Percentiles rank a stretch among this genome's conserved stretches.
phyloP scores from a whole-genome alignment of 2,888 invertebrate species.

The Mimachlamys varia region DNA sequence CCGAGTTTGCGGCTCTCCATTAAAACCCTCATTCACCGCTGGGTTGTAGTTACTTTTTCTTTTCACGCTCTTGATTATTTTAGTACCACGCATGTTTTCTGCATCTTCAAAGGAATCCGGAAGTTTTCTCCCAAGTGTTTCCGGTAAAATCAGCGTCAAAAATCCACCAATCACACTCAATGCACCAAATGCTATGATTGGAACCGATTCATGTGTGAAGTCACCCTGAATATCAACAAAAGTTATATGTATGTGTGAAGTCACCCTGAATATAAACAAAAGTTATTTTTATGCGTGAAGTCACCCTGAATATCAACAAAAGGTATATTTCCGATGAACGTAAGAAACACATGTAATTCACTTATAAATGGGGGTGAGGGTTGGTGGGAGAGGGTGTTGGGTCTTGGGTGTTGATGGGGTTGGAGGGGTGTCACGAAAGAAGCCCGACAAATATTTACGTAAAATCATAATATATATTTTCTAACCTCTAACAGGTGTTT shows the following conservation, averaged over 20 bases:
- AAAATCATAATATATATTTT: too few species aligned
- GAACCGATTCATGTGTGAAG: conserved; percentile 43
- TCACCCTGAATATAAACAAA: too few species aligned
- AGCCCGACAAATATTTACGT: too few species aligned
- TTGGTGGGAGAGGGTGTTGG: too few species aligned
- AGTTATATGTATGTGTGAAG: not conserved
- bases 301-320: not conserved
- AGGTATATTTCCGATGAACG: too few species aligned
- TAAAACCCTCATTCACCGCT: not conserved
- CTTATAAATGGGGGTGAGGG: too few species aligned
- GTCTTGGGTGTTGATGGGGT: too few species aligned
- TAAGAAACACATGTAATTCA: too few species aligned
- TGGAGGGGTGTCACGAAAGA: too few species aligned
- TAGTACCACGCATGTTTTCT: conserved; percentile 38
- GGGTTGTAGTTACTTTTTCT: not conserved
- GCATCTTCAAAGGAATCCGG: conserved; percentile 63
- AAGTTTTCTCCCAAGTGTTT: conserved; percentile 58
- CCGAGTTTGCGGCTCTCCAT: not conserved
- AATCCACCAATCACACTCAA: conserved; percentile 55
- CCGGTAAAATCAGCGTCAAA: conserved; percentile 58
- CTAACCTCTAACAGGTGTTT: too few species aligned
- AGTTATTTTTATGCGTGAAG: conserved; percentile 2
- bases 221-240: not conserved
- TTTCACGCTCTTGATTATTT: not conserved
- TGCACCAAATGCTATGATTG: conserved; percentile 59